A percentile compares a stretch with the other conserved stretches of the same genome.
Evolutionary conservation across 2,113 vertebrate genomes (phyloP).

Genomic region (Psettodes erumei): DNA sequence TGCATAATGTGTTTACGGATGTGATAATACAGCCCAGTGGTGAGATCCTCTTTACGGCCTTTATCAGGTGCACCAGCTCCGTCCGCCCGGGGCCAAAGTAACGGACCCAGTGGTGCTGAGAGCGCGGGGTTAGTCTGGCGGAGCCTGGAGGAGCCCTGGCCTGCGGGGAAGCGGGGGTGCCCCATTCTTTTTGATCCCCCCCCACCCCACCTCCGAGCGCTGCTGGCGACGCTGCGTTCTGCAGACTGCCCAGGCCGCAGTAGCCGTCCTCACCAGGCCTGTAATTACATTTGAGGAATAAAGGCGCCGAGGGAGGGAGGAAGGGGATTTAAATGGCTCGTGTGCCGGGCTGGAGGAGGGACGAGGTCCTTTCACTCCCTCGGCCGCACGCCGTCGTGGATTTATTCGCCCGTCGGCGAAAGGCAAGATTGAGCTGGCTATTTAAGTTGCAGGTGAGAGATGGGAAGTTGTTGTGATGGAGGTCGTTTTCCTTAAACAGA

Average conservation of each 20-base stretch:
- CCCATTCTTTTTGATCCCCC: slow-evolving; percentile 48
- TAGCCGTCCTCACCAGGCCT: slow-evolving; percentile 65
- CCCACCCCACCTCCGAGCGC: too few relatives aligned
- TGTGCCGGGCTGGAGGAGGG: slow-evolving; percentile 60
- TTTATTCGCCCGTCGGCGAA: slow-evolving; percentile 52
- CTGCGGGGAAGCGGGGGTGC: slow-evolving; percentile 54
- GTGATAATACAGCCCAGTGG: slow-evolving; percentile 63
- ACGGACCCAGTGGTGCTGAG: slow-evolving; percentile 54
- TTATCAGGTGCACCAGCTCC: slow-evolving; percentile 69
- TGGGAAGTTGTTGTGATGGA: slow-evolving; percentile 8
- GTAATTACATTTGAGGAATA: slow-evolving; percentile 79
- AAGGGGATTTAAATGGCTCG: slow-evolving; percentile 72
- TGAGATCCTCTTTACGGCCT: slow-evolving; percentile 61
- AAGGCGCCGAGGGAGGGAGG: slow-evolving; percentile 67
- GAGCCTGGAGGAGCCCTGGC: slow-evolving; percentile 38
- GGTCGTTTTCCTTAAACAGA: background rate
- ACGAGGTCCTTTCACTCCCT: slow-evolving; percentile 44
- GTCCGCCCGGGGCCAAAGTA: slow-evolving; percentile 53
- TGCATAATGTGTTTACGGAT: slow-evolving; percentile 63
- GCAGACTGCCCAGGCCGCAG: slow-evolving; percentile 58
- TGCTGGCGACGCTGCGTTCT: slow-evolving; percentile 58
- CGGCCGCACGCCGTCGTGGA: slow-evolving; percentile 55
- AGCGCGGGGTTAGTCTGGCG: slow-evolving; percentile 49
- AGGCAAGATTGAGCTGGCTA: slow-evolving; percentile 27
- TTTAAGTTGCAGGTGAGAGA: slow-evolving; percentile 39